A percentile compares a stretch with the other conserved stretches of the same genome.
Evolutionary conservation across 2,888 invertebrate species (phyloP).

Genomic region (Drosophila mimica): DNA sequence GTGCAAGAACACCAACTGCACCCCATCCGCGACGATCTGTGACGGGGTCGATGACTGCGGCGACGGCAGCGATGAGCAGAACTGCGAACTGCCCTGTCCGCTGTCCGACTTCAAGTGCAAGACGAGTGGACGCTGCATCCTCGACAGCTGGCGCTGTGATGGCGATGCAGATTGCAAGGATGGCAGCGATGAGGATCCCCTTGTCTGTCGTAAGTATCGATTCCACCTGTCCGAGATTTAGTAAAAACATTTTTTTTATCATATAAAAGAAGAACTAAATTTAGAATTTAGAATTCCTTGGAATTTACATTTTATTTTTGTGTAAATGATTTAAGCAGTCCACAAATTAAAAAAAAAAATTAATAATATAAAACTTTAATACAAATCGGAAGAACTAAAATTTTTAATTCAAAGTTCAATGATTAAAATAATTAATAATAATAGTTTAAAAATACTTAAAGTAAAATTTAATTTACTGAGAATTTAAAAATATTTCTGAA

Average conservation of each 20-base stretch:
- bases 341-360: too few relatives aligned
- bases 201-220: constrained; percentile 90
- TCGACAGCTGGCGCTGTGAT: constrained; percentile 96
- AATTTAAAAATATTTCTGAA: not conserved
- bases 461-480: too few relatives aligned
- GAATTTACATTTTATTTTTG: too few relatives aligned
- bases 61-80: constrained; percentile 94
- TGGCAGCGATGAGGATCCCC: constrained; percentile 96
- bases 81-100: constrained; percentile 94
- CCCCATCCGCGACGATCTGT: constrained; percentile 96
- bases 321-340: too few relatives aligned
- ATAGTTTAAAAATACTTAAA: too few relatives aligned
- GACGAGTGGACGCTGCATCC: constrained; percentile 94
- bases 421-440: not conserved
- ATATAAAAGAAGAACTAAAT: too few relatives aligned
- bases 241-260: too few relatives aligned
- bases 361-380: not conserved
- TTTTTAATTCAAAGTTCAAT: not conserved
- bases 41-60: constrained; percentile 97
- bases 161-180: constrained; percentile 97
- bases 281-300: too few relatives aligned
- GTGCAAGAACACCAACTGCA: constrained; percentile 96
- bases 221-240: not conserved
- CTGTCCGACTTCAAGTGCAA: constrained; percentile 96
- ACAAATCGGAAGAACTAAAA: not conserved